Conservation (phyloP, 2,797 vertebrate species). For the Oreortyx pictus region DNA sequence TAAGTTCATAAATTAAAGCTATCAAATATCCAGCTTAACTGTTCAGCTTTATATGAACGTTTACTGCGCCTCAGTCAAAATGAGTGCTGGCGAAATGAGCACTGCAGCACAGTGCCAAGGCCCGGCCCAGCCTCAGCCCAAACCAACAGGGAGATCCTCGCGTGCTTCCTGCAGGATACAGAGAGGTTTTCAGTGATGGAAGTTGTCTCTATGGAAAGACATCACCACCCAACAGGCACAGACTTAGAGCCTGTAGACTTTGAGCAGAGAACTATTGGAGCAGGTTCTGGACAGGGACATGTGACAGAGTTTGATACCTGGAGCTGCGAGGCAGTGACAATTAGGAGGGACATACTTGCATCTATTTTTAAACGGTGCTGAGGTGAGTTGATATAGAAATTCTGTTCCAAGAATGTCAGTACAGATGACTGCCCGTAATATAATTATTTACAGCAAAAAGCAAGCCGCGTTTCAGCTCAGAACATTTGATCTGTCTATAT, state of each 20-base stretch:
- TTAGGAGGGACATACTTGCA: slow-evolving; percentile 61
- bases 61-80: not conserved
- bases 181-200: not conserved
- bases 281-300: slow-evolving; percentile 27
- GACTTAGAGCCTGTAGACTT: not conserved
- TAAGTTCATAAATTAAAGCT: not conserved
- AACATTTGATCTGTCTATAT: slow-evolving; percentile 60
- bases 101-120: not conserved
- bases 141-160: accelerated
- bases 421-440: slow-evolving; percentile 67
- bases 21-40: not conserved
- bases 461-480: slow-evolving; percentile 60
- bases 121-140: not conserved
- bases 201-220: not conserved
- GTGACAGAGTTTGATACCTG: slow-evolving; percentile 29
- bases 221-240: not conserved
- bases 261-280: not conserved
- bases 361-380: slow-evolving; percentile 69
- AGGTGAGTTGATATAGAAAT: slow-evolving; percentile 67
- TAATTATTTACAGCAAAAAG: slow-evolving; percentile 69
- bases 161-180: accelerated
- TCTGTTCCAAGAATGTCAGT: slow-evolving; percentile 70
- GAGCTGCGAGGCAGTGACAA: slow-evolving; percentile 51
- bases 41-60: not conserved
- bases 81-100: not conserved